phyloP scores from a whole-genome alignment of 2,797 vertebrate species.

The Gymnoscopelus braueri region DNA sequence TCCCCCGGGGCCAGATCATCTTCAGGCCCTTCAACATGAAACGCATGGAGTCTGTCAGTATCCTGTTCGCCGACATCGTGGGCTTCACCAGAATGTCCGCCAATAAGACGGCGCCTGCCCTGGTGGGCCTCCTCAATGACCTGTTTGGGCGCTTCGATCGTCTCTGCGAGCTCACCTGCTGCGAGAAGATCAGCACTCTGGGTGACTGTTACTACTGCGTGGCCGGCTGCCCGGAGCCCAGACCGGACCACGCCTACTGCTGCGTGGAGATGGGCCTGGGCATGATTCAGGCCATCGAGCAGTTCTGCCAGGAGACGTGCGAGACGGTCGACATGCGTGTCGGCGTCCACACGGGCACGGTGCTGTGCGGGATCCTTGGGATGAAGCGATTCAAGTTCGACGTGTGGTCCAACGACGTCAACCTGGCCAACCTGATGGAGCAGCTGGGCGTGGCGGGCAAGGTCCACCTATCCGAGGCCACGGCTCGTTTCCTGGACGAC shows the following conservation, averaged over 20 bases:
- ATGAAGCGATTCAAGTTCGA: slow-evolving; percentile 99
- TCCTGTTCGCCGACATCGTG: slow-evolving; percentile 97
- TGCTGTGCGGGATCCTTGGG: slow-evolving; percentile 95
- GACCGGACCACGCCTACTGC: slow-evolving; percentile 93
- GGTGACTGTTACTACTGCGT: slow-evolving; percentile 99
- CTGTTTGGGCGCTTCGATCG: slow-evolving; percentile 96
- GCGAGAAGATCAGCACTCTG: slow-evolving; percentile 98
- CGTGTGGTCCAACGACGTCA: slow-evolving; percentile 98
- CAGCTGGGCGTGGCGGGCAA: slow-evolving; percentile 97
- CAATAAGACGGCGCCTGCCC: slow-evolving; percentile 95
- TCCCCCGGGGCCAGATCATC: slow-evolving; percentile 93
- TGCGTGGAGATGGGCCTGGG: slow-evolving; percentile 99
- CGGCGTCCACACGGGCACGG: slow-evolving; percentile 95
- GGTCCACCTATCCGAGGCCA: slow-evolving; percentile 96
- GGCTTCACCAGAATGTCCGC: slow-evolving; percentile 99
- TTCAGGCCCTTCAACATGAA: slow-evolving; percentile 99
- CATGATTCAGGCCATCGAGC: slow-evolving; percentile 98
- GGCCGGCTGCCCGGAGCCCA: slow-evolving; percentile 96
- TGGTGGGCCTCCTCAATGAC: slow-evolving; percentile 96
- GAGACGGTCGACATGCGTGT: slow-evolving; percentile 99
- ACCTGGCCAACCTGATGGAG: slow-evolving; percentile 98
- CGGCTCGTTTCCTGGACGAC: slow-evolving; percentile 93
- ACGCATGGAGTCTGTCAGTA: slow-evolving; percentile 94
- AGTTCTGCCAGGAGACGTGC: slow-evolving; percentile 96
- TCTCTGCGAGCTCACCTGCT: slow-evolving; percentile 93